Evolutionary conservation across 1,140 invertebrate species (phyloP).

Genomic region (Aphelinus atriplicis): DNA sequence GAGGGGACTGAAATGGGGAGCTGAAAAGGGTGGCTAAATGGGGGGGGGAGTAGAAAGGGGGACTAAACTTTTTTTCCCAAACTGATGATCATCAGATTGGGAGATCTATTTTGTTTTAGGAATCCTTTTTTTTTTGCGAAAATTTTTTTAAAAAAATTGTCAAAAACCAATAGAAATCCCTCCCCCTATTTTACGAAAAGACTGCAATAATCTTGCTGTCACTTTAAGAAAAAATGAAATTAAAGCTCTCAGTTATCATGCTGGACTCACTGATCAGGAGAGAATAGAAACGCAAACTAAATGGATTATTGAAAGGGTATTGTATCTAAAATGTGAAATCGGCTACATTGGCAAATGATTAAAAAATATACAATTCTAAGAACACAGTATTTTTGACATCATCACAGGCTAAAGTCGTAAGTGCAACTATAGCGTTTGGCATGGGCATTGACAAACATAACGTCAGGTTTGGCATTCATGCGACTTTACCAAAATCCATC

Average conservation of each 20-base stretch:
- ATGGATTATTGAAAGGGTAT: conserved; percentile 84
- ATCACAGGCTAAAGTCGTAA: conserved; percentile 70
- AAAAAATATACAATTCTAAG: background rate
- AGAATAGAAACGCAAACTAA: conserved; percentile 77
- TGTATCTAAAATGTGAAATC: background rate
- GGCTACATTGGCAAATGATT: background rate
- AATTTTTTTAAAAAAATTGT: too few relatives aligned
- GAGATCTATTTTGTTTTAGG: too few relatives aligned
- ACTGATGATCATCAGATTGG: too few relatives aligned
- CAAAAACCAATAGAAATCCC: too few relatives aligned
- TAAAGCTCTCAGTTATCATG: conserved; percentile 86
- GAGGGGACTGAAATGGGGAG: too few relatives aligned
- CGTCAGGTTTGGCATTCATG: conserved; percentile 92
- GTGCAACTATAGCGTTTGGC: conserved; percentile 96
- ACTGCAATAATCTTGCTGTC: conserved; percentile 82
- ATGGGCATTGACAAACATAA: conserved; percentile 99
- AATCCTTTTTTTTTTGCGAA: too few relatives aligned
- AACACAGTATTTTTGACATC: background rate
- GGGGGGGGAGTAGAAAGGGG: too few relatives aligned
- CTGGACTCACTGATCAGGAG: conserved; percentile 79
- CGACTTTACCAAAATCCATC: conserved; percentile 92
- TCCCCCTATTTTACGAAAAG: conserved; percentile 80
- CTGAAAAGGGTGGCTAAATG: too few relatives aligned
- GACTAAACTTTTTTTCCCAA: too few relatives aligned
- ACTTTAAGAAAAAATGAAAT: conserved; percentile 77